Conservation (phyloP, 2,888 invertebrate genomes). For the Lasioglossum calceatum region DNA sequence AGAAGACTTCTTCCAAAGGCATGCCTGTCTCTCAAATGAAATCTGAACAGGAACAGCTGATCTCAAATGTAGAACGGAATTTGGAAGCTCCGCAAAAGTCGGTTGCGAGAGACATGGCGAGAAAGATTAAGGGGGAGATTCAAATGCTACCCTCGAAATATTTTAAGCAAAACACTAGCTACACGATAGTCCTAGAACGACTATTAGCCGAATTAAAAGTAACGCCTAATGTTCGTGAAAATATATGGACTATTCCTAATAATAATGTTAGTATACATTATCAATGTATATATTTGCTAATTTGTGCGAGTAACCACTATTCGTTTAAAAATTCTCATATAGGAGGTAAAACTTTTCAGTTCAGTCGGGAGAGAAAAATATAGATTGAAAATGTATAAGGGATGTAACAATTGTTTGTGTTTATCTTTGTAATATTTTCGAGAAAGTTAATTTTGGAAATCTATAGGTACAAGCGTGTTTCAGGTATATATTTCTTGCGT, state of each 20-base stretch:
- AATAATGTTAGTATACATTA: slow-evolving; percentile 73
- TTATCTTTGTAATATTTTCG: neutral
- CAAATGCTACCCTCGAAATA: slow-evolving; percentile 77
- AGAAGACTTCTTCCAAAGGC: slow-evolving; percentile 68
- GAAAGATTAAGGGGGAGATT: slow-evolving; percentile 76
- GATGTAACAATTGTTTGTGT: neutral
- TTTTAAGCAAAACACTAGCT: slow-evolving; percentile 78
- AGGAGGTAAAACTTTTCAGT: neutral
- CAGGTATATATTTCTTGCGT: slow-evolving; percentile 6
- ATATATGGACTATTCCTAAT: slow-evolving; percentile 80
- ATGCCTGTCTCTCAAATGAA: slow-evolving; percentile 70
- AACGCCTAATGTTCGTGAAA: slow-evolving; percentile 73
- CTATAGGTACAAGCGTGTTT: neutral
- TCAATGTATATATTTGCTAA: neutral
- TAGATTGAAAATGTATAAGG: slow-evolving; percentile 1
- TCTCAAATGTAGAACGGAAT: slow-evolving; percentile 63
- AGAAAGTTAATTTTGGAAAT: slow-evolving; percentile 5
- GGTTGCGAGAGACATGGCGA: slow-evolving; percentile 68
- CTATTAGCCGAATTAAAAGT: slow-evolving; percentile 74
- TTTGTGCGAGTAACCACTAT: neutral
- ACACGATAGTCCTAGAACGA: slow-evolving; percentile 74
- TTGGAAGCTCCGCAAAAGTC: slow-evolving; percentile 54
- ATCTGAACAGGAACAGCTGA: slow-evolving; percentile 58
- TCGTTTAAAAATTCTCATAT: neutral
- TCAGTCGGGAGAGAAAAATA: neutral